These are phyloP conservation scores for Oceanites oceanicus DNA, from an alignment of 2,113 vertebrate genomes.

Conservation along the genomic window DNA sequence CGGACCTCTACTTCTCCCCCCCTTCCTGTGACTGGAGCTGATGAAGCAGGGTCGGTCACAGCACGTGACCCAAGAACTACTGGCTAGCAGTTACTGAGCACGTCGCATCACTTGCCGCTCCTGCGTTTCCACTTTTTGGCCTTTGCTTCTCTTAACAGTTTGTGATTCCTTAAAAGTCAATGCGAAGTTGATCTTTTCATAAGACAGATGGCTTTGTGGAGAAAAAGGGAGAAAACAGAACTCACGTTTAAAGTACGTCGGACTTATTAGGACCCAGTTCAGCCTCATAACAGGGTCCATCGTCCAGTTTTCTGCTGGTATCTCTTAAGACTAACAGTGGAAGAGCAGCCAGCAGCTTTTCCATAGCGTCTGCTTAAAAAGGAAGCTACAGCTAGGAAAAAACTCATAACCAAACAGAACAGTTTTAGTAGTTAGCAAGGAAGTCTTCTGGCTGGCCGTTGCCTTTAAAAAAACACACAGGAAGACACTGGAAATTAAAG, in stretches of 20 bases:
- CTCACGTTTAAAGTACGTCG: neutral
- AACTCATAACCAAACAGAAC: neutral
- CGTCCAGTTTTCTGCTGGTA: neutral
- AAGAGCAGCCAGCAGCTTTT: neutral
- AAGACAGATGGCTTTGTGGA: neutral
- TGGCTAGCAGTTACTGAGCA: neutral
- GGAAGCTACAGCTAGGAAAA: neutral
- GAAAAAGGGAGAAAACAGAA: neutral
- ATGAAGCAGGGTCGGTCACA: neutral
- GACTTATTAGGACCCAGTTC: neutral
- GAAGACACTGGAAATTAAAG: constrained; percentile 3
- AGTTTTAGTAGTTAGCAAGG: neutral
- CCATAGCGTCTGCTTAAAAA: neutral
- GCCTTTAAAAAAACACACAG: neutral
- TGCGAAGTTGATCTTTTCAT: neutral
- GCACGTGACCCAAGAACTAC: neutral
- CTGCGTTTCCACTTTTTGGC: neutral
- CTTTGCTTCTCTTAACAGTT: neutral
- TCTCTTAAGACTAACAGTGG: neutral
- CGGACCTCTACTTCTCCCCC: neutral
- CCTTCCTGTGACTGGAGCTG: neutral
- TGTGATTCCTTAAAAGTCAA: neutral
- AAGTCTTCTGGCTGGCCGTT: neutral
- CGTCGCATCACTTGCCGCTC: accelerated
- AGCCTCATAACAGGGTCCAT: neutral